Base-by-base conservation (phyloP, 2,797 vertebrate genomes). In the Furcifer pardalis region DNA sequence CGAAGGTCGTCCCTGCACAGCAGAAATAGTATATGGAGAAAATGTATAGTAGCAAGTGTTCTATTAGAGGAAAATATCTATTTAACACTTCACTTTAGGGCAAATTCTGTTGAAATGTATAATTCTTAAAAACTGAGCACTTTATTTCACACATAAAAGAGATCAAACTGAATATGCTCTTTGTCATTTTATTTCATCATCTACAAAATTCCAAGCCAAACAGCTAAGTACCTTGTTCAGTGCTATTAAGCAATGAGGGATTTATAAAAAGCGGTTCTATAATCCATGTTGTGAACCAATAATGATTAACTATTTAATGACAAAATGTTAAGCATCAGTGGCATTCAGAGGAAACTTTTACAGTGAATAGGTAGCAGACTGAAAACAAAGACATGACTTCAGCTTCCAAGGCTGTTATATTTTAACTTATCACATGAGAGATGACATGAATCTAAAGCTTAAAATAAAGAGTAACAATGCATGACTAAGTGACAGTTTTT, bases 321-420 rank as follows among this genome's bases (percentile, higher is more conserved):
- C 42, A 84, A 84, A 92, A 92, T 65, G 25, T 21, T n/a, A 72
- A 84, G 77, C 30, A 69, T 91, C 91, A 85, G 81, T 73, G 81
- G 32, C 30, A 27, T 65, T 78, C 5, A 66, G 62, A 49, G 3
- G 30, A n/a, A 17, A 23, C 21, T 71, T 74, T 46, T 59, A 25
- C 7, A 25, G 12, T 59, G 25, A 44, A 40, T 46, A 5, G 73
- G 71, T 71, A 92, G 81, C 13, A 88, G 77, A 74, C 77, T 83
- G 19, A 82, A 79, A 86, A n/a, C 44, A 40, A 23, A 69, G 42
- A 60, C 9, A 75, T 89, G 87, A 88, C 80, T 87, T 84, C 1
- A 1, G 72, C 49, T 82, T 88, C 60, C 49, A 68, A 25, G n/a
- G 69, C 77, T 84, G 81, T 87, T 89, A 80, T 8, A 90, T 86